Evolutionary conservation across 2,888 invertebrate genomes (phyloP), one percentile per base, ranked within the genome.

Genomic region (Crocallis elinguaria): DNA sequence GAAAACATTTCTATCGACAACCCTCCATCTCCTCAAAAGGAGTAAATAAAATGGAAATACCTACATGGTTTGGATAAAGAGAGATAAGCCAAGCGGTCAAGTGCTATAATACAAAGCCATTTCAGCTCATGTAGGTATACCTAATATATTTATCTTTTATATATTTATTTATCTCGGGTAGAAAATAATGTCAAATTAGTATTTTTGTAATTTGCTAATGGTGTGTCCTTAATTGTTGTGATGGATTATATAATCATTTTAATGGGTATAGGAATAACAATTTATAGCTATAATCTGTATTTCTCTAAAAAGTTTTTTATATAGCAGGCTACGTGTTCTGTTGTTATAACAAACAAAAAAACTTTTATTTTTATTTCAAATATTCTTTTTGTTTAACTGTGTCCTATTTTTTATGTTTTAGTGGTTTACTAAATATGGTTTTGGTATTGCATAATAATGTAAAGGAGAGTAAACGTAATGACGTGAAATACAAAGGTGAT

Each of bases 1-100:
- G 70, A 75, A 45, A 69, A 64, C 30, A 67, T 73, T 19, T 49
- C 48, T 9, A 57, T 62, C 13, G 53, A 39, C 5, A 53, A 41
- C 25, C 23, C 50, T 19, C 25, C 54, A 25, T 23, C 52, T 9
- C 35, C 58, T 19, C 39, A 43, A 55, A 48, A 46, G 29, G 61
- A 61, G 37, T 59, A 53, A 59, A 37, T 7, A 33, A 23, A 48
- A 35, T 38, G 25, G 25, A 41, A 39, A 38, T 21, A 12, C 12
- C 17, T 25, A 17, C 25, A 35, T 33, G 17, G 35, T 13, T 12
- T 29, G 8, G n/a, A 29, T 32, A 13, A 30, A 30, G 32, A 6
- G 11, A 39, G 32, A 48, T 38, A 45, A 13, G 5, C 23, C 33
- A 33, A 41, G 27, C 17, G 21, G 17, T 54, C 38, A 8, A 42